Base-by-base conservation (phyloP, 2,797 vertebrate species). In the Malacoraja senta region DNA sequence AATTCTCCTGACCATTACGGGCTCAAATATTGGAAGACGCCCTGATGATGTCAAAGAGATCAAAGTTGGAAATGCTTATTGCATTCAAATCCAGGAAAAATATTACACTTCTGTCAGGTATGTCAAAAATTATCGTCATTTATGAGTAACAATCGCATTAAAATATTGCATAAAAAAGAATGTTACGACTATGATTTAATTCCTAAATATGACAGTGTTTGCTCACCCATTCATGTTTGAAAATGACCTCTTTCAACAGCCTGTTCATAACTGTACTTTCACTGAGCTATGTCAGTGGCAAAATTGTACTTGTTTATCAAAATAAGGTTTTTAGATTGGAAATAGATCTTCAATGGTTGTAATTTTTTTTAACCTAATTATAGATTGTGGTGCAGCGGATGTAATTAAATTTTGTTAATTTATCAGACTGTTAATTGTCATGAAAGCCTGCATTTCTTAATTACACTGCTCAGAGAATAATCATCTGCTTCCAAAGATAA, bases 91-190 rank as follows among this genome's bases (percentile, higher is more conserved):
- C 94, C 94, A 95, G 12, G 97, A 98, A 29, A 96, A 96, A 93
- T 99, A 99, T 95, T 98, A 98, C 0, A 98, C 99, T 94, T 99
- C 99, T 65, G 99, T 97, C 53, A 98, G 98, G 99, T 99, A 96
- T 0, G 29, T 26, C 53, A n/a, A 10, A 53, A 76, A 1, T 35
- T 19, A 68, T 35, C 68, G 7, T 88, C 2, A 2, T 65, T 1
- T 10, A 15, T 61, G 61, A 21, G 8, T 19, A 17, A 65, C 17
- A 32, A 8, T n/a, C 65, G 15, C n/a, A 88, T 53, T 65, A 88
- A 35, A 24, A 21, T 21, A 24, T 19, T 21, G n/a, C 58, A 63
- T 6, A 26, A n/a, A 32, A 35, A 21, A 15, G 13, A 35, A 32
- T 21, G 65, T 88, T 65, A 88, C 32, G 15, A 65, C 17, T 29